Evolutionary conservation across 1,140 invertebrate species (phyloP), one percentile per base, ranked within the genome.

Genomic region (Drosophila pandora): DNA sequence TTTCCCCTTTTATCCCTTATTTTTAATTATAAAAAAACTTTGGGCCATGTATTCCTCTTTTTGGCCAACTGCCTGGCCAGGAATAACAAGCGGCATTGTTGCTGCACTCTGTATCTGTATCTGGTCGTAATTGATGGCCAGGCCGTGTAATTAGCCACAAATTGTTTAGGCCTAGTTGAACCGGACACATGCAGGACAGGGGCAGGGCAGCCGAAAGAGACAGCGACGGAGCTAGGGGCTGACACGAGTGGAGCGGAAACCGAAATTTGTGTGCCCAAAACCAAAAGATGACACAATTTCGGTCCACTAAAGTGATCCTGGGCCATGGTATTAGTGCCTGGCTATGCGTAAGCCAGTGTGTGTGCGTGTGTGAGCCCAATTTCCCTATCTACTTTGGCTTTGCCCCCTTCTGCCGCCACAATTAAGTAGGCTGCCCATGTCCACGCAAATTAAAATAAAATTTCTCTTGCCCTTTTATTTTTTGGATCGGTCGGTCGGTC

Each of bases 1-100:
- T 62, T 65, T 55, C 25, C 25, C 17, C 25, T 17, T 47, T 22
- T 9, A 17, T 2, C 17, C 12, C 39, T 21, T 22, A 56, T 69
- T 87, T 87, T 79, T 88, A 88, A 88, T 87, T 88, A 87, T 88
- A 87, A 88, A 87, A 85, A 88, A 87, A 87, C 83, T 78, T 76
- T 76, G 45, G 48, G 50, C 10, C 39, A 54, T 62, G 55, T 41
- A 17, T 64, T 28, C 7, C 23, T 25, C 60, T 62, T 62, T 65
- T 28, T 30, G 10, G 56, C 13, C 53, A 67, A 22, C 37, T 39
- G 32, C 48, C 56, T 57, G 39, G 73, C 47, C 63, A 53, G 37
- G 60, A 55, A 61, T 48, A 58, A 48, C 71, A 55, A 67, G 45
- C 28, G 56, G 53, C 49, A 58, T 65, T 75, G 70, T 65, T 67